These are phyloP conservation scores for Chrysocyon brachyurus DNA, from an alignment of 2,797 vertebrate species.

Conservation along the genomic window DNA sequence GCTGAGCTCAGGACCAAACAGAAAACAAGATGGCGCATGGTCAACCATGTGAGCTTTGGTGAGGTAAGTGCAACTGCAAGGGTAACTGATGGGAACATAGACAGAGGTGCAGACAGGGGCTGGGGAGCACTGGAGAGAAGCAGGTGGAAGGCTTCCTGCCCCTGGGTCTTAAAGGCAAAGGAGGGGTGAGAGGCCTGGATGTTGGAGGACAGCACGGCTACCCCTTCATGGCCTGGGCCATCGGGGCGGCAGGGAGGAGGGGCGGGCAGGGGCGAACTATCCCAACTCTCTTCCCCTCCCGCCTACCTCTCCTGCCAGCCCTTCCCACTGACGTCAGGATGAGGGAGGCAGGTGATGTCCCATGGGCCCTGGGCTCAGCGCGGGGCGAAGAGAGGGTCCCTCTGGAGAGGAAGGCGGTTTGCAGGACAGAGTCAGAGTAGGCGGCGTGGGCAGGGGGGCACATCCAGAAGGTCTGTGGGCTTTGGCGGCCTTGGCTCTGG, in stretches of 20 bases:
- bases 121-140: neutral
- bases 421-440: no score
- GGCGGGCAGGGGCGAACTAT: neutral
- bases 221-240: neutral
- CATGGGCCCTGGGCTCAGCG: neutral
- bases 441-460: neutral
- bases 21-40: neutral
- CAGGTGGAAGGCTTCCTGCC: neutral
- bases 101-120: neutral
- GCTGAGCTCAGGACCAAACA: neutral
- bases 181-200: neutral
- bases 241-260: neutral
- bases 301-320: neutral
- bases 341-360: neutral
- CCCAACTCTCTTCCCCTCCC: neutral
- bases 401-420: neutral
- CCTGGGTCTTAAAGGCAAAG: neutral
- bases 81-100: neutral
- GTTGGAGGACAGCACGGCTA: neutral
- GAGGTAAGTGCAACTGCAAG: neutral
- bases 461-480: neutral
- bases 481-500: neutral
- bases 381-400: neutral
- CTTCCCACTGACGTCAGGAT: neutral
- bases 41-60: neutral